A percentile compares a stretch with the other conserved stretches of the same genome.
Conservation (phyloP, 2,113 vertebrate genomes). For the Pogona vitticeps region DNA sequence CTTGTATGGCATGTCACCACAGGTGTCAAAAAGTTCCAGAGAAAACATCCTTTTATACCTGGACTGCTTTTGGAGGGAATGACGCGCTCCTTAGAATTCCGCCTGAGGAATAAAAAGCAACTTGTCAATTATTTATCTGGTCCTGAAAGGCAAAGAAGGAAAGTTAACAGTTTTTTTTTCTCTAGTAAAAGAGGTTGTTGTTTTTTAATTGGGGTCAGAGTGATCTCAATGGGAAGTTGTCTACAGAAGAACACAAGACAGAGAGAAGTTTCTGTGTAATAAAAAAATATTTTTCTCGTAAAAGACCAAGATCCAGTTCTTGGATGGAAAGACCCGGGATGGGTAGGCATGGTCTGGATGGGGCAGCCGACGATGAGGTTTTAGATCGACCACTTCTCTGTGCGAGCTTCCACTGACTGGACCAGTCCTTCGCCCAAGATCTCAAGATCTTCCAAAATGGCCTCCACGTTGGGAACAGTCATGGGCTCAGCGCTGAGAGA, state of each 20-base stretch:
- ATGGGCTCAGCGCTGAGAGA: slow-evolving; percentile 69
- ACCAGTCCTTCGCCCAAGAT: slow-evolving; percentile 90
- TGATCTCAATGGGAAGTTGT: not conserved
- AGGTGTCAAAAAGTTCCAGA: not conserved
- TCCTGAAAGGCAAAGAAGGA: not conserved
- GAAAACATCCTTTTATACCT: not conserved
- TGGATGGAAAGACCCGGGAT: slow-evolving; percentile 15
- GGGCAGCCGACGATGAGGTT: not conserved
- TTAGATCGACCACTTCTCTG: slow-evolving; percentile 91
- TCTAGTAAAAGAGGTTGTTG: not conserved
- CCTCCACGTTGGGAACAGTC: slow-evolving; percentile 87
- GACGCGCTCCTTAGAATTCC: not conserved
- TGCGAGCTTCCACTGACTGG: slow-evolving; percentile 82
- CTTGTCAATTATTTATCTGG: slow-evolving; percentile 8
- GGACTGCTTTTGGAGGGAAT: not conserved
- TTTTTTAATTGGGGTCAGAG: not conserved
- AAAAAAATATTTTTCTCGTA: slow-evolving; percentile 31
- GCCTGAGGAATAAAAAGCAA: not conserved
- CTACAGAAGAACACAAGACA: slow-evolving; percentile 48
- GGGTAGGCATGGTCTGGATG: not conserved
- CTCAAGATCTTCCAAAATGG: slow-evolving; percentile 90
- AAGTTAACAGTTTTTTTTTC: not conserved
- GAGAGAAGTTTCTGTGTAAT: slow-evolving; percentile 3
- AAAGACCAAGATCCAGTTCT: too few relatives aligned
- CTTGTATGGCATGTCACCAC: not conserved